Evolutionary conservation across 1,140 invertebrate species (phyloP), one percentile per base, ranked within the genome.

Genomic region (Gryllus bimaculatus): DNA sequence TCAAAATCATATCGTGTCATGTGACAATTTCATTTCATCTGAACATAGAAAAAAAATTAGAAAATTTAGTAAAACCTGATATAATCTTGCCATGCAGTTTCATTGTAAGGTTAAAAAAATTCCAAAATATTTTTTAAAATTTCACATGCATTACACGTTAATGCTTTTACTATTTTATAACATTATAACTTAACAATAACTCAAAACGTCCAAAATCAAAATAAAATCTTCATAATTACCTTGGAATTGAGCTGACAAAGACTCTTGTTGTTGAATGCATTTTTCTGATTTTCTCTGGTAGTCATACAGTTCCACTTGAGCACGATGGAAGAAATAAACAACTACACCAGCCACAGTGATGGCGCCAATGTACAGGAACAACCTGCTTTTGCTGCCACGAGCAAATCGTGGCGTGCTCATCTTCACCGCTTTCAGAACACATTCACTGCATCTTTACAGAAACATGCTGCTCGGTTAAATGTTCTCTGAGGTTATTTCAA

Each of bases 211-310:
- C 8, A 48, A 26, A 47, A 48, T 15, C 8, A 49, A 5, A 47
- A 13, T n/a, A 76, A 15, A 66, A 76, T 78, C 47, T 15, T 15
- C 48, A 7, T 74, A 15, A 48, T 26, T 83, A 88, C 87, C 86
- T 85, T 87, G 87, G 26, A 88, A 83, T 79, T 87, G 87, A 73
- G 84, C 85, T 49, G 85, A 85, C 12, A 88, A 82, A 7, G 86
- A 83, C 78, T 87, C 87, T 78, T 87, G 86, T 79, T 87, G 86
- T 80, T 87, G 84, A 74, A 83, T 82, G 80, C 86, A 88, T 78
- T 87, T 84, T 66, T 85, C 83, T 47, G 87, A 83, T 74, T 85
- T 81, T 74, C 85, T 84, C 47, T 83, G 83, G 47, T 87, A 84
- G 78, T 85, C 85, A 76, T 83, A 78, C 83, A 88, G 86, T 81